These are phyloP conservation scores for Pseudomyrmex cubaensis DNA, from an alignment of 1,140 invertebrate species.

Conservation along the genomic window DNA sequence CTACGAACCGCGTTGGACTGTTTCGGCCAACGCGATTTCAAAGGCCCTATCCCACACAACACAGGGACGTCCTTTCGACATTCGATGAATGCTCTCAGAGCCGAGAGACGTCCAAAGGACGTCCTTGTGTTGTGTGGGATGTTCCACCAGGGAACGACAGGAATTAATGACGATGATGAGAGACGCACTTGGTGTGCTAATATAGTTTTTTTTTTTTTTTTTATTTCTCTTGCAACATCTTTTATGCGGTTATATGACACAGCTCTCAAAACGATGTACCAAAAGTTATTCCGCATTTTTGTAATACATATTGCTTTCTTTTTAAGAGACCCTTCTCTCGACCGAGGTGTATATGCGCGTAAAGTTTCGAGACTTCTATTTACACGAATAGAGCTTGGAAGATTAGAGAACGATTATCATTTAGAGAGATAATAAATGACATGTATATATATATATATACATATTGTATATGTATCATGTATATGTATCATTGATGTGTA, in stretches of 20 bases:
- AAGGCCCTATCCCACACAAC: too few species aligned
- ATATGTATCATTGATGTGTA: too few species aligned
- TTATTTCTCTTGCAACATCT: background rate
- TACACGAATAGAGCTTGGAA: conserved; percentile 34
- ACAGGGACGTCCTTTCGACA: too few species aligned
- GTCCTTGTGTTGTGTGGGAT: too few species aligned
- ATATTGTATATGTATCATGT: too few species aligned
- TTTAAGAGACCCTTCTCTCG: background rate
- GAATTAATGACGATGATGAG: too few species aligned
- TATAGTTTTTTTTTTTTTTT: background rate
- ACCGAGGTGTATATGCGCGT: background rate
- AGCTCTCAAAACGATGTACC: background rate
- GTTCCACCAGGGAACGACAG: background rate
- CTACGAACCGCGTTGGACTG: too few species aligned
- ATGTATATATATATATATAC: conserved; percentile 9
- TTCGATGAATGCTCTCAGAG: too few species aligned
- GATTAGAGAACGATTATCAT: conserved; percentile 38
- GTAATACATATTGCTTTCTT: background rate
- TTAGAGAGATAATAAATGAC: conserved; percentile 37
- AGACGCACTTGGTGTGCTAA: too few species aligned
- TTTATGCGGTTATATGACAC: background rate
- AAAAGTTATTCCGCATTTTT: conserved; percentile 4
- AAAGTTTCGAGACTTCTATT: conserved; percentile 30
- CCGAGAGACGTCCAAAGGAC: too few species aligned
- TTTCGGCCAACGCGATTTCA: too few species aligned